A percentile compares a stretch with the other conserved stretches of the same genome.
phyloP scores from a whole-genome alignment of 2,888 invertebrate genomes.

The Furcula furcula region DNA sequence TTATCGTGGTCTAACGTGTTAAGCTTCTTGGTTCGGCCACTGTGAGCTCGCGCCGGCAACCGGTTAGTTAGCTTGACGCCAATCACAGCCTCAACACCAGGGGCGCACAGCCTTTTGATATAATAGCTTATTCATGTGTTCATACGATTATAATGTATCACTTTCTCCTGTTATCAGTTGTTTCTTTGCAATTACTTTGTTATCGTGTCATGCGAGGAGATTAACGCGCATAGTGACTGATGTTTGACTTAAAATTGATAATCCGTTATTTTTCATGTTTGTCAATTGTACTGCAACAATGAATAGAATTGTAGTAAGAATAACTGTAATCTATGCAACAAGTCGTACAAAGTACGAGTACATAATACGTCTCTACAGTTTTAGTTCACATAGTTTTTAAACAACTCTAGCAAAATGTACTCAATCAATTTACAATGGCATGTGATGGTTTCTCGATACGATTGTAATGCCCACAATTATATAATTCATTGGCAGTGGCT shows the following conservation, averaged over 20 bases:
- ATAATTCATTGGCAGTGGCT: slow-evolving; percentile 68
- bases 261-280: too few relatives aligned
- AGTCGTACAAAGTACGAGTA: too few relatives aligned
- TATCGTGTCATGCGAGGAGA: slow-evolving; percentile 28
- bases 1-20: slow-evolving; percentile 67
- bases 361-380: too few relatives aligned
- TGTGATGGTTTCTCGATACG: slow-evolving; percentile 35
- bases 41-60: slow-evolving; percentile 61
- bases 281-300: too few relatives aligned
- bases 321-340: too few relatives aligned
- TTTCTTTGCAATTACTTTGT: slow-evolving; percentile 42
- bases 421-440: too few relatives aligned
- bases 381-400: too few relatives aligned
- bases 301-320: too few relatives aligned
- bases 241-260: too few relatives aligned
- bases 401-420: too few relatives aligned
- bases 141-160: slow-evolving; percentile 29
- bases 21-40: slow-evolving; percentile 74
- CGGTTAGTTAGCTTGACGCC: slow-evolving; percentile 64
- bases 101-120: slow-evolving; percentile 25
- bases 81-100: slow-evolving; percentile 56
- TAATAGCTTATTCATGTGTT: neutral
- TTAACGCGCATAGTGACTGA: slow-evolving; percentile 3
- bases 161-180: slow-evolving; percentile 44
- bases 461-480: slow-evolving; percentile 59